A percentile compares a stretch with the other conserved stretches of the same genome.
Conservation (phyloP, 2,888 invertebrate genomes). For the Melanchra persicariae region DNA sequence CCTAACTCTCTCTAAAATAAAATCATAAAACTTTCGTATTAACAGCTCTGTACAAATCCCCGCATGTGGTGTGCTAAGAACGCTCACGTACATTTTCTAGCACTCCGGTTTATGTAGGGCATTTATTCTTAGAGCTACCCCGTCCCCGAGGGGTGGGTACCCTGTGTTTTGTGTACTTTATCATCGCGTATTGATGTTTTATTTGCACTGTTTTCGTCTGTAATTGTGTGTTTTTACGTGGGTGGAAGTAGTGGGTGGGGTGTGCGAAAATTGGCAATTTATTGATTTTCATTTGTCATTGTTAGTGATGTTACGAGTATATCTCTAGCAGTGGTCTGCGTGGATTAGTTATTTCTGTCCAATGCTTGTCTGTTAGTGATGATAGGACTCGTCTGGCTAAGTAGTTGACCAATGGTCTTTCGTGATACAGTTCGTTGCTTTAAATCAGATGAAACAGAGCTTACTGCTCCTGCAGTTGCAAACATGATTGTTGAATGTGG, state of each 20-base stretch:
- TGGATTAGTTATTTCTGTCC: neutral
- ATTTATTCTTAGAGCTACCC: slow-evolving; percentile 87
- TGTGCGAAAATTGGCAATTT: slow-evolving; percentile 23
- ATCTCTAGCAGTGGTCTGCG: neutral
- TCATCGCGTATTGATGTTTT: slow-evolving; percentile 80
- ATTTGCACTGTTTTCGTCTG: slow-evolving; percentile 69
- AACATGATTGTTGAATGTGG: no score
- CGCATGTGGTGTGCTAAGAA: slow-evolving; percentile 86
- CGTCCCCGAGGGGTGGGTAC: slow-evolving; percentile 76
- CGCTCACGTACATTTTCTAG: slow-evolving; percentile 89
- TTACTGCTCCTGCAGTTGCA: no score
- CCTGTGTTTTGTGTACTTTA: slow-evolving; percentile 81
- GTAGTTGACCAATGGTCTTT: neutral
- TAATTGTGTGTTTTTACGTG: slow-evolving; percentile 46
- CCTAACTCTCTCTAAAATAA: neutral
- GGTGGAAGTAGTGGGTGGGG: neutral
- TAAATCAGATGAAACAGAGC: neutral
- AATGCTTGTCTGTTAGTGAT: neutral
- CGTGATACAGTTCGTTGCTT: neutral
- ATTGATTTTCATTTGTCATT: slow-evolving; percentile 20
- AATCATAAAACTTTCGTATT: slow-evolving; percentile 34
- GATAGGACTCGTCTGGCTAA: neutral
- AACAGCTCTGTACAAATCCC: slow-evolving; percentile 74
- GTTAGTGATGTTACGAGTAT: neutral
- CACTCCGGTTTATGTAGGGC: slow-evolving; percentile 90